Percentiles rank a stretch among this genome's conserved stretches.
phyloP scores from a whole-genome alignment of 2,797 vertebrate species.

The Pelobates cultripes region DNA sequence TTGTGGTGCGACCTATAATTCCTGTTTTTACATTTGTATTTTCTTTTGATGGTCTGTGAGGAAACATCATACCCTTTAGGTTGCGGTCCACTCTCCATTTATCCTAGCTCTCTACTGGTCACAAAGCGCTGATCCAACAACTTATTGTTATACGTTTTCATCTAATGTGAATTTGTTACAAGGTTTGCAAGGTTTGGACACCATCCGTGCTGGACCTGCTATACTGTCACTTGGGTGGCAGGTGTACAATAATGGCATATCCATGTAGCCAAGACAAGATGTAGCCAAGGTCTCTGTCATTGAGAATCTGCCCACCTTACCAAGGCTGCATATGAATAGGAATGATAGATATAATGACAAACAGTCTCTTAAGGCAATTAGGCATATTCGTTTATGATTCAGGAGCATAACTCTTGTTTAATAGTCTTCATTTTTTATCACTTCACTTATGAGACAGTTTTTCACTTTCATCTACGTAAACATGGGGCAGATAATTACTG shows the following conservation, averaged over 20 bases:
- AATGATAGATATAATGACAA: slow-evolving; percentile 1
- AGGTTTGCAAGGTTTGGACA: neutral
- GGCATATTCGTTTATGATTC: slow-evolving; percentile 9
- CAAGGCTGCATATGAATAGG: neutral
- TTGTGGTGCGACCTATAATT: too few relatives aligned
- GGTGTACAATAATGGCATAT: slow-evolving; percentile 29
- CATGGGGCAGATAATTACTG: neutral
- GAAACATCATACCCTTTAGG: too few relatives aligned
- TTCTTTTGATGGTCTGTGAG: too few relatives aligned
- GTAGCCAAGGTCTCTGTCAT: neutral
- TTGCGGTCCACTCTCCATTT: too few relatives aligned
- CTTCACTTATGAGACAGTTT: neutral
- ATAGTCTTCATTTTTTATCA: neutral
- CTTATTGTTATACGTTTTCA: slow-evolving; percentile 5
- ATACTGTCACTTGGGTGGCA: slow-evolving; percentile 14
- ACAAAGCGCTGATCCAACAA: too few relatives aligned
- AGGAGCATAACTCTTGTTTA: neutral
- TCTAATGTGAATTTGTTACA: slow-evolving; percentile 30
- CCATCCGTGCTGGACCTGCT: neutral
- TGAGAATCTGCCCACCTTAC: neutral
- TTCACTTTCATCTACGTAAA: neutral
- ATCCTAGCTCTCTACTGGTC: too few relatives aligned
- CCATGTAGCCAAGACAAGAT: neutral
- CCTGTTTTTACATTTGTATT: too few relatives aligned
- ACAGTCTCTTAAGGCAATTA: neutral